phyloP scores from a whole-genome alignment of 2,797 vertebrate species.

The Argyrosomus regius region DNA sequence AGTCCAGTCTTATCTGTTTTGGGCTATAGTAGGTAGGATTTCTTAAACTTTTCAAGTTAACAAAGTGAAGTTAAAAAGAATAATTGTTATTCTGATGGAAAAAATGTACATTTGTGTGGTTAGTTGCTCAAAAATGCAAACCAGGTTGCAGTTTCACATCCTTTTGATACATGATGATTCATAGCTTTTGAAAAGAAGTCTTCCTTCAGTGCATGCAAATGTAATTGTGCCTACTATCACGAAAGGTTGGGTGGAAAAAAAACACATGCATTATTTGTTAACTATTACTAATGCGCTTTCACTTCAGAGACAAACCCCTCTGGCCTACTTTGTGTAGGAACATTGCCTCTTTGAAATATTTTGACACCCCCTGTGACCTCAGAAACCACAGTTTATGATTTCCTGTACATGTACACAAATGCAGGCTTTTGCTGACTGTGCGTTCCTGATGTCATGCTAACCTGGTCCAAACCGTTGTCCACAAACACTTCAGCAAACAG shows the following conservation, averaged over 20 bases:
- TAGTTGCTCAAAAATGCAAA: slow-evolving; percentile 67
- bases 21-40: neutral
- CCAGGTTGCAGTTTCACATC: slow-evolving; percentile 74
- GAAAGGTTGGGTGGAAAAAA: slow-evolving; percentile 47
- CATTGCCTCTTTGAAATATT: slow-evolving; percentile 21
- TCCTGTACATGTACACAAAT: slow-evolving; percentile 45
- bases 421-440: slow-evolving; percentile 59
- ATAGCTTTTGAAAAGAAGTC: slow-evolving; percentile 46
- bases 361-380: slow-evolving; percentile 43
- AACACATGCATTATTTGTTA: slow-evolving; percentile 40
- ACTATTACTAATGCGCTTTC: slow-evolving; percentile 32
- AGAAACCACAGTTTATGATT: slow-evolving; percentile 58
- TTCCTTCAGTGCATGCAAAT: slow-evolving; percentile 45
- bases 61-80: slow-evolving; percentile 9
- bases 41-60: slow-evolving; percentile 1
- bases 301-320: slow-evolving; percentile 39
- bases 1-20: neutral
- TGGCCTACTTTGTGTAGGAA: slow-evolving; percentile 62
- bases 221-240: slow-evolving; percentile 41
- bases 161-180: slow-evolving; percentile 68
- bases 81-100: slow-evolving; percentile 59
- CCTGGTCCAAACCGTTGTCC: slow-evolving; percentile 13
- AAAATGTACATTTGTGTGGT: slow-evolving; percentile 64
- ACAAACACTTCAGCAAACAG: slow-evolving; percentile 7
- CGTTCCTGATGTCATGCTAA: slow-evolving; percentile 1